Conservation (phyloP, 23 tunicate species). For the Trididemnum clinides region DNA sequence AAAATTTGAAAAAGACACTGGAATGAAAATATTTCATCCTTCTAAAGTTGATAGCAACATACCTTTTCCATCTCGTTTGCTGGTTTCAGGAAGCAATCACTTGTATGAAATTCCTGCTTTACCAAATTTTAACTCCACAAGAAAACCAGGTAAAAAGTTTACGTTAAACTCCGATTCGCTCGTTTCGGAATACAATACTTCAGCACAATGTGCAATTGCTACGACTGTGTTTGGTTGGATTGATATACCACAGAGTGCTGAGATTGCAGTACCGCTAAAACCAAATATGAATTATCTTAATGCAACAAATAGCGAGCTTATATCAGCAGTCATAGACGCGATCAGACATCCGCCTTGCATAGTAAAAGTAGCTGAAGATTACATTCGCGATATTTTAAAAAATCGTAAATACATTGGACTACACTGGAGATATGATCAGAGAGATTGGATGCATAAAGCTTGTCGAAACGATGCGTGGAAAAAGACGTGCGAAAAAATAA, state of each 20-base stretch:
- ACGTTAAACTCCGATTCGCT: neutral
- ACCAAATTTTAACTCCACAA: neutral
- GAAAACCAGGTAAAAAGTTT: neutral
- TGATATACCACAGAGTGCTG: neutral
- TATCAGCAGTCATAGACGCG: neutral
- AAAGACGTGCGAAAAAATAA: neutral
- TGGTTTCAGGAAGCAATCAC: neutral
- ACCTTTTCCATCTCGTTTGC: neutral
- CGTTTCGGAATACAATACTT: neutral
- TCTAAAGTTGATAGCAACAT: neutral
- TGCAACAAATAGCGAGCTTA: neutral
- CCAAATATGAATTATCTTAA: too few relatives aligned
- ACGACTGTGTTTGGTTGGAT: neutral
- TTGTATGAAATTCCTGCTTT: neutral
- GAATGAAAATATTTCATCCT: neutral
- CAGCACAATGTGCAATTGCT: neutral
- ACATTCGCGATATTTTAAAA: neutral
- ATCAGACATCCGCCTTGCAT: neutral
- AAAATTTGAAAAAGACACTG: neutral
- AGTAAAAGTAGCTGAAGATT: neutral
- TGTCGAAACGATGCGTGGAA: neutral
- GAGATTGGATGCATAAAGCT: neutral
- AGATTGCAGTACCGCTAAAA: neutral
- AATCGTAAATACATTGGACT: neutral
- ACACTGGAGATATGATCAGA: conserved; percentile 13